A percentile compares a stretch with the other conserved stretches of the same genome.
phyloP scores from a whole-genome alignment of 2,797 vertebrate genomes.

The Helostoma temminkii region DNA sequence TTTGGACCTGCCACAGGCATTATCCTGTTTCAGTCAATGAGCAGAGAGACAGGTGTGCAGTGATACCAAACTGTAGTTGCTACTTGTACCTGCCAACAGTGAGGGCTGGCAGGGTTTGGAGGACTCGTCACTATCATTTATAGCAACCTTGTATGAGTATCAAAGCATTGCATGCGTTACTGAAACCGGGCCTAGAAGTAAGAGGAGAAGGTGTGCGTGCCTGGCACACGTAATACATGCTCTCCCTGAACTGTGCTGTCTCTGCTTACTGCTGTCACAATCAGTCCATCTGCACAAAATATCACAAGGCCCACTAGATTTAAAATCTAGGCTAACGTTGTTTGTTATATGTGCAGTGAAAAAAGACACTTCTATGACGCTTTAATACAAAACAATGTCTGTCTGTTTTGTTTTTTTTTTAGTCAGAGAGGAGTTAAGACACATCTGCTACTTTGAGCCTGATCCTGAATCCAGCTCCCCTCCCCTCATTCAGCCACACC shows the following conservation, averaged over 20 bases:
- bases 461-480: neutral
- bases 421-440: slow-evolving; percentile 29
- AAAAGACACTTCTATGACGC: slow-evolving; percentile 1
- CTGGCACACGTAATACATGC: slow-evolving; percentile 17
- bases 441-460: slow-evolving; percentile 11
- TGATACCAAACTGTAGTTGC: slow-evolving; percentile 11
- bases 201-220: slow-evolving; percentile 66
- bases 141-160: slow-evolving; percentile 45
- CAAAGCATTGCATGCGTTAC: slow-evolving; percentile 70
- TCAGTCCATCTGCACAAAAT: slow-evolving; percentile 44
- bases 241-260: slow-evolving; percentile 24
- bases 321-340: slow-evolving; percentile 10
- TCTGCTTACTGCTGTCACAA: slow-evolving; percentile 42
- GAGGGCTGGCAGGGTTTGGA: slow-evolving; percentile 19
- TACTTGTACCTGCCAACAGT: slow-evolving; percentile 58
- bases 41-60: slow-evolving; percentile 64
- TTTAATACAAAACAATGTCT: slow-evolving; percentile 31
- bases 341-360: neutral
- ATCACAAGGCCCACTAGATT: slow-evolving; percentile 27
- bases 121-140: slow-evolving; percentile 63
- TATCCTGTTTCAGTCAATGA: slow-evolving; percentile 66
- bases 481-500: slow-evolving; percentile 44
- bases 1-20: slow-evolving; percentile 58
- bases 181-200: slow-evolving; percentile 60
- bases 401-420: neutral